Evolutionary conservation across 2,888 invertebrate species (phyloP).

Genomic region (Agrochola lychnidis): DNA sequence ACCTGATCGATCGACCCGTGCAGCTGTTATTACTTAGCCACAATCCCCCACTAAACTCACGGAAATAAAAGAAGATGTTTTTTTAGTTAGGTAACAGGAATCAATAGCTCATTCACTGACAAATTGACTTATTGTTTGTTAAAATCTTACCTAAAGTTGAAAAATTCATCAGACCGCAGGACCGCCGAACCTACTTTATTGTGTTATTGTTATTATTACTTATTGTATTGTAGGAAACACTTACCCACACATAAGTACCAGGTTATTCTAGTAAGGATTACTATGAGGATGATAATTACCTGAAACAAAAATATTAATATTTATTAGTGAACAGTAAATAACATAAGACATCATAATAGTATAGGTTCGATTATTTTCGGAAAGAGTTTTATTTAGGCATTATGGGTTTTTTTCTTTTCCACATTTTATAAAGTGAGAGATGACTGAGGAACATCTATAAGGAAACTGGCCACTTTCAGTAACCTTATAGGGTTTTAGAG

Average conservation of each 20-base stretch:
- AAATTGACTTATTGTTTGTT: background rate
- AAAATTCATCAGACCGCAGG: background rate
- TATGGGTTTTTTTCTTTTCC: background rate
- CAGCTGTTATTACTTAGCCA: too few species aligned
- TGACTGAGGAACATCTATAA: background rate
- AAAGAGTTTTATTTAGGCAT: background rate
- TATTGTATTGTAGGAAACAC: conserved; percentile 9
- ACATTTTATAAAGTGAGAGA: background rate
- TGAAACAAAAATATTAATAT: conserved; percentile 38
- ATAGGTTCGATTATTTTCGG: background rate
- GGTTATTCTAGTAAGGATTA: background rate
- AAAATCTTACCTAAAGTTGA: background rate
- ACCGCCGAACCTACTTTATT: background rate
- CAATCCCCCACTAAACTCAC: too few species aligned
- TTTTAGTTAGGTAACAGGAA: too few species aligned
- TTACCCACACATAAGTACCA: conserved; percentile 5
- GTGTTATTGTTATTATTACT: background rate
- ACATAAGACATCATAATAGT: background rate
- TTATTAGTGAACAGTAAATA: background rate
- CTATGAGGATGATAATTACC: conserved; percentile 40
- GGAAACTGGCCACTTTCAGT: background rate
- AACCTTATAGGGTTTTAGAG: background rate
- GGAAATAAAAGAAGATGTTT: too few species aligned
- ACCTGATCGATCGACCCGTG: too few species aligned
- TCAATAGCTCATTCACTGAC: background rate